Evolutionary conservation across 1,140 invertebrate species (phyloP).

Genomic region (Pogonus chalceus): DNA sequence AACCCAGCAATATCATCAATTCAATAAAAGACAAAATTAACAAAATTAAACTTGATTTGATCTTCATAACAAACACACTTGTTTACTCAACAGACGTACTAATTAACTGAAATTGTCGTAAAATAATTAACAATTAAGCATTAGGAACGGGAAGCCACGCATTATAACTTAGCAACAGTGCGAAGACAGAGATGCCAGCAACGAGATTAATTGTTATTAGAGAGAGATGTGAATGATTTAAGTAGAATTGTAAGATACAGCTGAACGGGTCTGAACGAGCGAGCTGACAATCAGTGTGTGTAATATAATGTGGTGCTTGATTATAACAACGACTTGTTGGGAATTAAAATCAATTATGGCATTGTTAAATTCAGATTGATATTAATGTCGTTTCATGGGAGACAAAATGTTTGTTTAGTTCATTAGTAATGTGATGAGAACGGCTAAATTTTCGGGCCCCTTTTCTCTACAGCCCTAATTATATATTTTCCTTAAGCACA

Average conservation of each 20-base stretch:
- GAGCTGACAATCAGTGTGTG: background rate
- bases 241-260: background rate
- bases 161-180: background rate
- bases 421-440: too few species aligned
- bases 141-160: too few species aligned
- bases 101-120: constrained; percentile 1
- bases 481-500: too few species aligned
- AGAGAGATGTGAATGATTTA: too few species aligned
- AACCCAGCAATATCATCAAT: too few species aligned
- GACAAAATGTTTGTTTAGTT: too few species aligned
- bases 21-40: background rate
- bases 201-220: background rate
- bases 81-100: constrained; percentile 1
- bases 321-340: background rate
- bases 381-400: constrained; percentile 4
- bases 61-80: background rate
- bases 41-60: background rate
- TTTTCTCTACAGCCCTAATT: too few species aligned
- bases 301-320: constrained; percentile 2
- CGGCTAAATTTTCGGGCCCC: too few species aligned
- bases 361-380: constrained; percentile 5
- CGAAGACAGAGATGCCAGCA: background rate
- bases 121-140: constrained; percentile 4
- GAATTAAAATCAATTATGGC: constrained; percentile 5
- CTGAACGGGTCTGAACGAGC: background rate